Evolutionary conservation across 2,888 invertebrate species (phyloP), one percentile per base, ranked within the genome.

Genomic region (Cyclophora albipunctata): DNA sequence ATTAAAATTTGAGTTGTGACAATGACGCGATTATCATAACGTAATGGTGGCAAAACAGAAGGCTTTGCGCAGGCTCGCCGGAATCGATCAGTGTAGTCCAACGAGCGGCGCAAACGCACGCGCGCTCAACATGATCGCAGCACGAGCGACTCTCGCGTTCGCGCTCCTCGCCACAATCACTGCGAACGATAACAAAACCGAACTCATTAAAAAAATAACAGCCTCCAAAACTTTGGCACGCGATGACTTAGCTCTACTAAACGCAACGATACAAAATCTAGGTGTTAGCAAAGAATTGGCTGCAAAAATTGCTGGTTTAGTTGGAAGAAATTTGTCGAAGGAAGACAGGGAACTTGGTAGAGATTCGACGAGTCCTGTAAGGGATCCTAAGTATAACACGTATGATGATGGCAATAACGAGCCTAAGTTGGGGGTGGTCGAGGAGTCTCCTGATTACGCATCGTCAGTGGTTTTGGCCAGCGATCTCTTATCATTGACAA

Each of bases 381-480:
- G 50, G 33, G 57, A n/a, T 70, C 65, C 60, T 5, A 55, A 60
- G 5, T 73, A 73, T 45, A 63, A 63, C 42, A 58, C 64, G 7
- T 71, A 71, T 49, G 71, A 67, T 58, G 71, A 69, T 42, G 69
- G 64, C 3, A 60, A 62, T 34, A 63, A 60, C n/a, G 67, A 66
- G 3, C 67, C 74, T 5, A 72, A 73, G 43, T 55, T 81, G 0
- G 75, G 73, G 42, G 65, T 78, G 2, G 68, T 87, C 7, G 81
- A 81, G 37, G 86, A 87, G 51, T 87, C 87, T 0, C 88, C 88
- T 1, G 88, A 83, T 66, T 89, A 88, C 49, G 89, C 86, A 0
- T 87, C 87, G 2, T 89, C 89, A 0, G 83, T 85, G 34, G 86
- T 87, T 34, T 63, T 89, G 43, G 89, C 85, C 0, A 87, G 89